Evolutionary conservation across 2,113 vertebrate species (phyloP).

Genomic region (Melozone crissalis): DNA sequence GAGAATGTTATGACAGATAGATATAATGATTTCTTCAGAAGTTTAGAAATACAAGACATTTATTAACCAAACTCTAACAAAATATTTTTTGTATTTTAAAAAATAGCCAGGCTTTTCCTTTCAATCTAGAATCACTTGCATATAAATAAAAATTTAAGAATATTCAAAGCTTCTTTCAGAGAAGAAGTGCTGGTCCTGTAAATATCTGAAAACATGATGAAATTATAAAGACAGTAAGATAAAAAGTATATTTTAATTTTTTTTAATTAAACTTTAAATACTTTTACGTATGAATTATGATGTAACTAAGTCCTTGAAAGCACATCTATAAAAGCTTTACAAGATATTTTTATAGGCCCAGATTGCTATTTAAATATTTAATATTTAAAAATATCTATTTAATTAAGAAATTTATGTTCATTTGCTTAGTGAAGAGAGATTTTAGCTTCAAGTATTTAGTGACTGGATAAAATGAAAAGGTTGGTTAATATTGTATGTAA

Average conservation of each 20-base stretch:
- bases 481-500: background rate
- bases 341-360: background rate
- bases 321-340: background rate
- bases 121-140: background rate
- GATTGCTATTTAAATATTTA: background rate
- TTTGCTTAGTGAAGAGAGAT: background rate
- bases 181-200: background rate
- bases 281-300: background rate
- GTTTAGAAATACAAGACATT: background rate
- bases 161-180: background rate
- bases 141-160: background rate
- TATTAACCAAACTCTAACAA: background rate
- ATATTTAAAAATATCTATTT: background rate
- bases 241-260: background rate
- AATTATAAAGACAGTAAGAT: background rate
- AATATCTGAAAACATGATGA: background rate
- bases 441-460: background rate
- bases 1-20: background rate
- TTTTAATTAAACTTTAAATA: background rate
- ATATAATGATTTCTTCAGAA: background rate
- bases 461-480: conserved; percentile 23
- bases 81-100: background rate
- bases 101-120: background rate
- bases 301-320: background rate
- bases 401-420: background rate